A percentile compares a stretch with the other conserved stretches of the same genome.
phyloP scores from a whole-genome alignment of 2,113 vertebrate species.

The Mobula hypostoma region DNA sequence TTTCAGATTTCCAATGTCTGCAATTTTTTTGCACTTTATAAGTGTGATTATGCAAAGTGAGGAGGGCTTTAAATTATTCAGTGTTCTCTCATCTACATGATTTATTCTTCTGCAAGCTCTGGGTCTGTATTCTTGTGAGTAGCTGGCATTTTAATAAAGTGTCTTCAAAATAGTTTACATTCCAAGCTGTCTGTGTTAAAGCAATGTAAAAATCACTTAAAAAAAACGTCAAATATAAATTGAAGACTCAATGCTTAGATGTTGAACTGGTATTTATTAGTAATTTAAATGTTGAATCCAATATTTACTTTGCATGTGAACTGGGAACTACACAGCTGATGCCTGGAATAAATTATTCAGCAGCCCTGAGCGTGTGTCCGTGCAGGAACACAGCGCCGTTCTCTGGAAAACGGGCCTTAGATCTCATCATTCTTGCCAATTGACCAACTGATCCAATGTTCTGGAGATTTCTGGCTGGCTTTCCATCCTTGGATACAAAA shows the following conservation, averaged over 20 bases:
- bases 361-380: no score
- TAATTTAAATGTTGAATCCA: slow-evolving; percentile 10
- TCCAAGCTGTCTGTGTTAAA: background rate
- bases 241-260: background rate
- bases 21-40: no score
- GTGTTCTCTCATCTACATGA: background rate
- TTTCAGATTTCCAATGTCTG: no score
- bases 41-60: background rate
- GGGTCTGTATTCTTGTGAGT: background rate
- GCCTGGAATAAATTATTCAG: background rate
- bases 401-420: no score
- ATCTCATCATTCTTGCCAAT: background rate
- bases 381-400: background rate
- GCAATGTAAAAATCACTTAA: background rate
- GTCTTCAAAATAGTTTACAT: background rate
- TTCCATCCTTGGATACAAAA: no score
- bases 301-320: background rate
- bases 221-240: background rate
- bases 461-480: background rate
- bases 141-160: background rate
- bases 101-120: background rate
- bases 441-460: no score
- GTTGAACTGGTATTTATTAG: background rate
- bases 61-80: background rate
- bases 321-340: background rate